Evolutionary conservation across 2,113 vertebrate genomes (phyloP).

Genomic region (Argyrosomus japonicus): DNA sequence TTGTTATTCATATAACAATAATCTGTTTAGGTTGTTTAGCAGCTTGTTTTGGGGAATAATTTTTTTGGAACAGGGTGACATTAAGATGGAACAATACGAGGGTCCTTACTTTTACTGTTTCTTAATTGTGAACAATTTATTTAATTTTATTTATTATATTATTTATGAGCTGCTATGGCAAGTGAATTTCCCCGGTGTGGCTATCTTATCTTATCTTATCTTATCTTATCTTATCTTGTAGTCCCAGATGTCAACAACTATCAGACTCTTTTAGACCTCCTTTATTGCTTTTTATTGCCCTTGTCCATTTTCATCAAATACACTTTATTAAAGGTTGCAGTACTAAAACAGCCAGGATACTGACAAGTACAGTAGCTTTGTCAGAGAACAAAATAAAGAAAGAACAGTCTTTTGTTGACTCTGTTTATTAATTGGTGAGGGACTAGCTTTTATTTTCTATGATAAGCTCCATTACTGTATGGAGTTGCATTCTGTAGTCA

Average conservation of each 20-base stretch:
- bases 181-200: too few relatives aligned
- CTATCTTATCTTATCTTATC: too few relatives aligned
- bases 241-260: too few relatives aligned
- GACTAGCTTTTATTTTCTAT: background rate
- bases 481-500: background rate
- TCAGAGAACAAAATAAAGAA: background rate
- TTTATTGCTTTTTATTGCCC: background rate
- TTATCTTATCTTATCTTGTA: too few relatives aligned
- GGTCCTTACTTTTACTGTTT: too few relatives aligned
- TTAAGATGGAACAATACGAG: conserved; percentile 2
- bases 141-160: too few relatives aligned
- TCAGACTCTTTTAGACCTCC: too few relatives aligned
- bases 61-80: conserved; percentile 3
- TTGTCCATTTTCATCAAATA: background rate
- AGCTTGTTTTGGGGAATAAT: background rate
- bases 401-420: background rate
- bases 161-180: too few relatives aligned
- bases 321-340: background rate
- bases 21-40: background rate
- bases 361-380: background rate
- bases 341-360: background rate
- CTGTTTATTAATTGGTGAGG: background rate
- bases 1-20: too few relatives aligned
- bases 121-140: too few relatives aligned
- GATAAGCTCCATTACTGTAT: background rate